Percentiles rank a stretch among this genome's conserved stretches.
Evolutionary conservation across 2,888 invertebrate genomes (phyloP).

Genomic region (Troides helena): DNA sequence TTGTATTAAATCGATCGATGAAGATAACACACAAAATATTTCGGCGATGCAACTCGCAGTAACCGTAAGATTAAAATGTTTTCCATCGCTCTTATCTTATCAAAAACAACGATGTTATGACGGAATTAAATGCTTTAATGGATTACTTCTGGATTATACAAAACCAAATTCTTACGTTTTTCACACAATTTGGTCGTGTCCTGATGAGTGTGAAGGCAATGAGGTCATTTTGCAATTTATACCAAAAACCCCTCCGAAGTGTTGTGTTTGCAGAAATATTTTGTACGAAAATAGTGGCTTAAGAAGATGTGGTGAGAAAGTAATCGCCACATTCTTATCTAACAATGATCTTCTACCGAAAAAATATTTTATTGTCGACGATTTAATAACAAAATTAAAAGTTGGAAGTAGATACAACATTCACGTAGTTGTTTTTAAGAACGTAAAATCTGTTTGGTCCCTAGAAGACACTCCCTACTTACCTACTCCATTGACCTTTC

Average conservation of each 20-base stretch:
- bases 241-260: conserved; percentile 64
- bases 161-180: conserved; percentile 59
- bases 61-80: conserved; percentile 51
- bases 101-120: conserved; percentile 44
- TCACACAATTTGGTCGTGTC: conserved; percentile 72
- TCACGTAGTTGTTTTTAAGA: conserved; percentile 52
- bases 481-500: conserved; percentile 47
- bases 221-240: conserved; percentile 63
- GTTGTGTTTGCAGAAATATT: conserved; percentile 56
- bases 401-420: conserved; percentile 54
- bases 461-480: conserved; percentile 50
- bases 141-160: conserved; percentile 53
- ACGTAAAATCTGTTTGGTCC: conserved; percentile 51
- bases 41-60: conserved; percentile 54
- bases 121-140: conserved; percentile 53
- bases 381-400: conserved; percentile 54
- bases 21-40: conserved; percentile 41
- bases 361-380: conserved; percentile 54
- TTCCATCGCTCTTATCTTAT: conserved; percentile 44
- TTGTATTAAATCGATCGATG: conserved; percentile 50
- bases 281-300: conserved; percentile 67
- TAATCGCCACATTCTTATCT: conserved; percentile 53
- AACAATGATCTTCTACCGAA: conserved; percentile 44
- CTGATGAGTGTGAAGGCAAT: conserved; percentile 70
- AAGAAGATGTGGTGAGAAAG: conserved; percentile 65